phyloP scores from a whole-genome alignment of 1,140 invertebrate genomes.

The Trachymyrmex septentrionalis region DNA sequence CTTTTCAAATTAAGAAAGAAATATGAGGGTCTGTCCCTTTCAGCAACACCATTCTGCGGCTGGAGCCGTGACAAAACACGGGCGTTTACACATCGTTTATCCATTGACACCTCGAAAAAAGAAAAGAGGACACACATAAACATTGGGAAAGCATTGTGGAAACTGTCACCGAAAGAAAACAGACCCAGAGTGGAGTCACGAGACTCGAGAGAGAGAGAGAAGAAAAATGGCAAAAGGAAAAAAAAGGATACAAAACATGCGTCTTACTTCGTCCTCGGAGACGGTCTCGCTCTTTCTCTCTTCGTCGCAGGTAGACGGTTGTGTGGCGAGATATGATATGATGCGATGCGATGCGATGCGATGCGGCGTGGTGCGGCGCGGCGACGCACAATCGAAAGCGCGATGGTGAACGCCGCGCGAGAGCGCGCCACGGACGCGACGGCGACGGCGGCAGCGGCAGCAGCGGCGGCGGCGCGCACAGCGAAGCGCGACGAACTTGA shows the following conservation, averaged over 20 bases:
- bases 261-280: slow-evolving; percentile 24
- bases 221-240: background rate
- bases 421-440: slow-evolving; percentile 65
- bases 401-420: slow-evolving; percentile 69
- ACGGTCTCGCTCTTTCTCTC: slow-evolving; percentile 22
- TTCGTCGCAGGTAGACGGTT: slow-evolving; percentile 24
- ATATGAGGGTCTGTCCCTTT: background rate
- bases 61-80: background rate
- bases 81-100: background rate
- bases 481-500: slow-evolving; percentile 76
- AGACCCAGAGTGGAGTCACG: background rate
- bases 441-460: slow-evolving; percentile 60
- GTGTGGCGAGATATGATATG: background rate
- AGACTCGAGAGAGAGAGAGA: background rate
- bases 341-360: slow-evolving; percentile 21
- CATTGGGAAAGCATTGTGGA: background rate
- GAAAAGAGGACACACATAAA: background rate
- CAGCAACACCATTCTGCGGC: background rate
- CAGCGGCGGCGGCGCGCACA: slow-evolving; percentile 69
- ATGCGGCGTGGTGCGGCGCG: slow-evolving; percentile 20
- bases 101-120: background rate
- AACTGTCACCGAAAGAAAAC: background rate
- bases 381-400: slow-evolving; percentile 69
- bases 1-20: background rate
- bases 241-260: background rate